Conservation (phyloP, 2,797 vertebrate species). For the Melopsittacus undulatus region DNA sequence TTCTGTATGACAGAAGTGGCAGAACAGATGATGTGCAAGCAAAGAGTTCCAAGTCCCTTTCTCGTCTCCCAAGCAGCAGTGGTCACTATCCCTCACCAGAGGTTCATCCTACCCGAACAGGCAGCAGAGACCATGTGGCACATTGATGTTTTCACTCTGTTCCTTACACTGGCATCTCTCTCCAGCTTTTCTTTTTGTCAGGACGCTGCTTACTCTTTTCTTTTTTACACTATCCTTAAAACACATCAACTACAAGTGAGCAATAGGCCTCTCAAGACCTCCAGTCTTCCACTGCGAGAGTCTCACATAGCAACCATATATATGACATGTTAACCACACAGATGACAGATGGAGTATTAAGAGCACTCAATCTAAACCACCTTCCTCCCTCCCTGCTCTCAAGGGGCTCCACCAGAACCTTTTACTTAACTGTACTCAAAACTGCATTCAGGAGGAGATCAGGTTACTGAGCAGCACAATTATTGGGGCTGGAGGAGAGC, state of each 20-base stretch:
- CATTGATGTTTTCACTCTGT: not conserved
- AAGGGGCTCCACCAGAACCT: slow-evolving; percentile 42
- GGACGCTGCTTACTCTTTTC: not conserved
- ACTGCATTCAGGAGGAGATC: slow-evolving; percentile 14
- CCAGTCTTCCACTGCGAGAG: not conserved
- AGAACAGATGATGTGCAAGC: not conserved
- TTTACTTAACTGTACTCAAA: slow-evolving; percentile 47
- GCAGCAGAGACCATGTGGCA: not conserved
- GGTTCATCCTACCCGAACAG: not conserved
- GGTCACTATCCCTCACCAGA: not conserved
- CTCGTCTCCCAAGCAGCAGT: not conserved
- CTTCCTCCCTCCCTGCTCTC: slow-evolving; percentile 28
- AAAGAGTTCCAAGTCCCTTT: not conserved
- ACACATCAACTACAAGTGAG: not conserved
- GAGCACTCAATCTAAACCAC: slow-evolving; percentile 58
- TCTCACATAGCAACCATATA: slow-evolving; percentile 33
- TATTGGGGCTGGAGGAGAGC: not conserved
- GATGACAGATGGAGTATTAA: slow-evolving; percentile 64
- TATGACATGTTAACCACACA: slow-evolving; percentile 54
- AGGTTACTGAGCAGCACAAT: slow-evolving; percentile 7
- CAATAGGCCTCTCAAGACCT: not conserved
- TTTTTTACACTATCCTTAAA: not conserved
- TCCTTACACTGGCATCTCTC: not conserved
- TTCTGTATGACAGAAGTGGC: not conserved
- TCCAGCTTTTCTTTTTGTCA: not conserved